Conservation (phyloP, 2,888 invertebrate genomes). For the Stenurella melanura region DNA sequence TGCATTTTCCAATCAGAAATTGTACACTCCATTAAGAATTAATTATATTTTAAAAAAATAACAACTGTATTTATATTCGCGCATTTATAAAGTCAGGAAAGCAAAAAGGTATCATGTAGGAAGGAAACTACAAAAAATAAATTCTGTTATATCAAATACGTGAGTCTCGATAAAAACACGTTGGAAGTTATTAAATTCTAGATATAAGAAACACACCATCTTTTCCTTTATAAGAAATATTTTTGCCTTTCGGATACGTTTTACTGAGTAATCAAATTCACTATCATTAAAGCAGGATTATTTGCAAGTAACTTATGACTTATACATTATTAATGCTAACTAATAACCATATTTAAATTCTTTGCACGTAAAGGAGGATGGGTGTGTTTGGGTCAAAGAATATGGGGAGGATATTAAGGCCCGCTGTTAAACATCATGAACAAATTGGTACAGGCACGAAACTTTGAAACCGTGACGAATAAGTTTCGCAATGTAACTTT, state of each 20-base stretch:
- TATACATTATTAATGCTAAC: slow-evolving; percentile 25
- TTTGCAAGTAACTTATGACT: not conserved
- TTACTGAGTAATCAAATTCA: not conserved
- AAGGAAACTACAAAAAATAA: not conserved
- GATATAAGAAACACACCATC: too few species aligned
- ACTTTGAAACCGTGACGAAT: slow-evolving; percentile 33
- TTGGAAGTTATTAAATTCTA: not conserved
- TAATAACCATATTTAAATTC: slow-evolving; percentile 20
- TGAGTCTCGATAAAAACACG: not conserved
- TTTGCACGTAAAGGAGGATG: slow-evolving; percentile 34
- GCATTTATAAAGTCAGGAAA: not conserved
- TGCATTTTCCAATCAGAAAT: too few species aligned
- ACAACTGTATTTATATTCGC: not conserved
- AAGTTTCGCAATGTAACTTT: slow-evolving; percentile 25
- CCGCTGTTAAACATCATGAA: slow-evolving; percentile 24
- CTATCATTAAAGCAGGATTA: not conserved
- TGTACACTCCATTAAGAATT: not conserved
- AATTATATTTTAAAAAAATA: not conserved
- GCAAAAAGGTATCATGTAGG: not conserved
- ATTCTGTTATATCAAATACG: not conserved
- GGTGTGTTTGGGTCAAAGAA: slow-evolving; percentile 7
- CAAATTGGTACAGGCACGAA: slow-evolving; percentile 38
- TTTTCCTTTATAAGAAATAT: not conserved
- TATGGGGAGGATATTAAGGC: slow-evolving; percentile 18
- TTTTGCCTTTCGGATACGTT: not conserved